These are phyloP conservation scores for Dasyprocta punctata DNA, from an alignment of 2,113 vertebrate species.

Conservation along the genomic window DNA sequence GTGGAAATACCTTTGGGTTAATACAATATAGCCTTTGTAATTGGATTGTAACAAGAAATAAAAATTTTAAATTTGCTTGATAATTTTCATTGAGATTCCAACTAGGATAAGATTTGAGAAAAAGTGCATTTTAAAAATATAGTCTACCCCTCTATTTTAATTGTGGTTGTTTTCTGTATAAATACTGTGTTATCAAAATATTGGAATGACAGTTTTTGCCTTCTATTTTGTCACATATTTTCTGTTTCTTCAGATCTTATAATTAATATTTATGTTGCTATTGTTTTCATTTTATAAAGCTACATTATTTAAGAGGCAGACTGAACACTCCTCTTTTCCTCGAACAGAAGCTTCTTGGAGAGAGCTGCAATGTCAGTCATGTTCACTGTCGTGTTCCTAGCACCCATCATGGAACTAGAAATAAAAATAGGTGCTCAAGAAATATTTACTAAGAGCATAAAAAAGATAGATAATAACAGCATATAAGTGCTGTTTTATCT, in stretches of 20 bases:
- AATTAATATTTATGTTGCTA: background rate
- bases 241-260: background rate
- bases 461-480: background rate
- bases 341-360: background rate
- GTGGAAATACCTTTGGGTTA: background rate
- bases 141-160: constrained; percentile 9
- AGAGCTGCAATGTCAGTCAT: background rate
- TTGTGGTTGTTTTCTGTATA: background rate
- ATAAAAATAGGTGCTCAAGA: background rate
- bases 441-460: background rate
- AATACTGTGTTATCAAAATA: background rate
- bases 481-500: background rate
- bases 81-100: background rate
- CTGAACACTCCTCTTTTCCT: background rate
- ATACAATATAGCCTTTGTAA: background rate
- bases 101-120: background rate
- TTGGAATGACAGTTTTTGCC: background rate
- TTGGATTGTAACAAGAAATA: background rate
- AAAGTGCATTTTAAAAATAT: background rate
- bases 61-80: background rate
- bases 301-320: background rate
- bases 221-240: background rate
- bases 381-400: background rate
- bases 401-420: background rate
- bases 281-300: background rate